Evolutionary conservation across 2,797 vertebrate genomes (phyloP).

Genomic region (Notoglanidium macrostoma): DNA sequence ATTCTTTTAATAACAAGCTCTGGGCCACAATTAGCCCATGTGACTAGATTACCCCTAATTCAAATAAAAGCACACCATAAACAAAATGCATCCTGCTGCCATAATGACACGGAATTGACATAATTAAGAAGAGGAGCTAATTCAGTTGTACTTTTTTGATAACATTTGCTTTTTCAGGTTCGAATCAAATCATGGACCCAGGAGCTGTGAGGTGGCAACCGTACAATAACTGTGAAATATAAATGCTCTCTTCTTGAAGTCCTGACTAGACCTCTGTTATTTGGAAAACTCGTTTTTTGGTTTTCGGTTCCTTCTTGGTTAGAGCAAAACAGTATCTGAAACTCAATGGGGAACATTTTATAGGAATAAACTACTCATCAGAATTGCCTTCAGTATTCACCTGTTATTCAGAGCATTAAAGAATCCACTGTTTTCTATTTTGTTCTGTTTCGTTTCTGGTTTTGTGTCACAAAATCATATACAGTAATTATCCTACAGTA

Average conservation of each 20-base stretch:
- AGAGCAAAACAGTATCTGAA: background rate
- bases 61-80: slow-evolving; percentile 17
- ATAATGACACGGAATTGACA: slow-evolving; percentile 19
- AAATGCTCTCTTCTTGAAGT: background rate
- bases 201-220: background rate
- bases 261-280: background rate
- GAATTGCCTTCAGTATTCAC: background rate
- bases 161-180: no score
- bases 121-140: slow-evolving; percentile 20
- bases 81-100: background rate
- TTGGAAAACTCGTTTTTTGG: slow-evolving; percentile 21
- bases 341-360: background rate
- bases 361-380: background rate
- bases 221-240: background rate
- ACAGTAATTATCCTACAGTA: background rate
- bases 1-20: slow-evolving; percentile 16
- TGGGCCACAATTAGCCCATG: background rate
- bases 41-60: slow-evolving; percentile 3
- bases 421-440: background rate
- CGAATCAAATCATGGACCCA: background rate
- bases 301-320: slow-evolving; percentile 11
- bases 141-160: background rate
- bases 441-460: background rate
- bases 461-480: background rate
- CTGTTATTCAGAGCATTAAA: slow-evolving; percentile 11